Evolutionary conservation across 2,113 vertebrate species (phyloP), one percentile per base, ranked within the genome.

Genomic region (Macrotus californicus): DNA sequence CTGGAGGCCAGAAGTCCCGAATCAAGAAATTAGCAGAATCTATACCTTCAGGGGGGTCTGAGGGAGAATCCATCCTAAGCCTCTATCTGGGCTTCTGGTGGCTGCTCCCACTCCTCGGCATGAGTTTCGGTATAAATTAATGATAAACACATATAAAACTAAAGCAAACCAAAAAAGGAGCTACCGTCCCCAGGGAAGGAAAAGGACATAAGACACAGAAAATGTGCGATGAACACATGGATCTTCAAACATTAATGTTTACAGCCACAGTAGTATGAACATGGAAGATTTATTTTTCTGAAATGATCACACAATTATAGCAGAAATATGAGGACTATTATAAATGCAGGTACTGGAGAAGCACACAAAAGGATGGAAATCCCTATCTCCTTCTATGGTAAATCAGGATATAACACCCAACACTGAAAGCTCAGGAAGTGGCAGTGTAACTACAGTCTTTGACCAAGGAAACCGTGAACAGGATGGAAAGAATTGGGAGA

Each of bases 281-380:
- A 36, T 12, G 5, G 16, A 46, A 41, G 31, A 61, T 10, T 69
- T 67, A 29, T 39, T 89, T 67, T 59, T 29, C 39, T 5, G 39
- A 59, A 54, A n/a, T 26, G 4, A 70, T 54, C 59, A 24, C 19
- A 43, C 14, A 52, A 26, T 87, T 36, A 61, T 14, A 59, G 12
- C 29, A 50, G 29, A 50, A 93, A 87, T 41, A 61, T 36, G 29
- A 41, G 56, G 29, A 61, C 5, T 22, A 22, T 34, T 46, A 26
- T 3, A 54, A 64, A 70, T 36, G 18, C 16, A 6, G 6, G 31
- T 31, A 66, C 64, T 15, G 15, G 8, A 87, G 26, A 11, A 16
- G 6, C 1, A 0, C 1, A 2, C 16, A 46, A n/a, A 67, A 6
- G 66, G 29, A 82, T 6, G 2, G n/a, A 73, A 54, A 31, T 39